A percentile compares a stretch with the other conserved stretches of the same genome.
These are phyloP conservation scores for Phyto melanocephala DNA, from an alignment of 2,888 invertebrate species.

Conservation along the genomic window DNA sequence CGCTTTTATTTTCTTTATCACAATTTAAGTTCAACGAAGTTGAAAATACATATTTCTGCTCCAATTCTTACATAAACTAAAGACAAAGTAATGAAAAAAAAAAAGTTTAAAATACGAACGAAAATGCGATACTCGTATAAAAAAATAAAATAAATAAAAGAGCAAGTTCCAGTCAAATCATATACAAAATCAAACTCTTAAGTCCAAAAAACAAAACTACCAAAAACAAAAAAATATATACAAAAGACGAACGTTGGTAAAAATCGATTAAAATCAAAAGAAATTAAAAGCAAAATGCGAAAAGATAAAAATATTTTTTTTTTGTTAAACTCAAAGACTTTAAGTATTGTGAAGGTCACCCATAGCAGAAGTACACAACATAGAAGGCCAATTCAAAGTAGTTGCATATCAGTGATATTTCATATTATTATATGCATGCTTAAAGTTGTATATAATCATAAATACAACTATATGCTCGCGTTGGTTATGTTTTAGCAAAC, in stretches of 20 bases:
- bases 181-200: slow-evolving; percentile 53
- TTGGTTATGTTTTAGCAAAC: no score
- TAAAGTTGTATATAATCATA: no score
- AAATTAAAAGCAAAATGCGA: slow-evolving; percentile 64
- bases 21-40: slow-evolving; percentile 52
- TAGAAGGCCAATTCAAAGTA: no score
- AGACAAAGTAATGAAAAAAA: slow-evolving; percentile 5
- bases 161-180: slow-evolving; percentile 53
- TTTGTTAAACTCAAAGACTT: not conserved
- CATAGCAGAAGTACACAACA: not conserved
- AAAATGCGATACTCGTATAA: not conserved
- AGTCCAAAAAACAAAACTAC: not conserved
- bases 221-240: slow-evolving; percentile 17
- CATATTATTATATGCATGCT: no score
- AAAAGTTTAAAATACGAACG: slow-evolving; percentile 16
- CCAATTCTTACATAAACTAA: slow-evolving; percentile 50
- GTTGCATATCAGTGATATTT: no score
- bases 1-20: not conserved
- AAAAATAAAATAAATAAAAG: not conserved
- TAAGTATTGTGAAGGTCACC: slow-evolving; percentile 54
- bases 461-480: no score
- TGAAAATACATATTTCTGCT: slow-evolving; percentile 56
- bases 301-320: slow-evolving; percentile 56
- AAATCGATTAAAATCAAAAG: slow-evolving; percentile 63
- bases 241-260: not conserved